A percentile compares a stretch with the other conserved stretches of the same genome.
phyloP scores from a whole-genome alignment of 2,797 vertebrate genomes.

The Danio aesculapii region DNA sequence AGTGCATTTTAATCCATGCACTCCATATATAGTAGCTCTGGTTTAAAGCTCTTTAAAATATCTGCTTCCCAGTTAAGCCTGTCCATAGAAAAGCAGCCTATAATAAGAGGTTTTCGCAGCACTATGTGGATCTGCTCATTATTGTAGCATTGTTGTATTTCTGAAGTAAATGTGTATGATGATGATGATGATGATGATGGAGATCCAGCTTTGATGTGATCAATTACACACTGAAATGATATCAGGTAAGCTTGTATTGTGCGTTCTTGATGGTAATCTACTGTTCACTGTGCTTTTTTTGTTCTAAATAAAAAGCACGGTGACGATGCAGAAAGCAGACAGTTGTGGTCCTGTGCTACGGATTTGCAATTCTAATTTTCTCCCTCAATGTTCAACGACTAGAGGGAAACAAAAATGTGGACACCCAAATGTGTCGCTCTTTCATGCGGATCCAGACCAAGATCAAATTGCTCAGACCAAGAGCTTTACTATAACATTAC shows the following conservation, averaged over 20 bases:
- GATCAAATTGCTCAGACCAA: background rate
- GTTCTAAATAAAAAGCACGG: background rate
- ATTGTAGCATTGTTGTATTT: background rate
- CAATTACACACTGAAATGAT: background rate
- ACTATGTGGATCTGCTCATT: background rate
- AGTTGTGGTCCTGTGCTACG: constrained; percentile 45
- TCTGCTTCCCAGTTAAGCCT: constrained; percentile 4
- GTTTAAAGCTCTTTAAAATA: constrained; percentile 27
- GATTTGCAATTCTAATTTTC: constrained; percentile 63
- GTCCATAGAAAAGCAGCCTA: background rate
- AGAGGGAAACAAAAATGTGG: constrained; percentile 28
- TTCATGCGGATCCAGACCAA: background rate
- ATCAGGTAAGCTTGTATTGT: background rate
- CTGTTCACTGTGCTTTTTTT: background rate
- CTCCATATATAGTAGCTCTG: constrained; percentile 11
- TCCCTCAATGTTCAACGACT: constrained; percentile 38
- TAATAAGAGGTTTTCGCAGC: background rate
- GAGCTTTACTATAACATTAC: background rate
- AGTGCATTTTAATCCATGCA: constrained; percentile 14
- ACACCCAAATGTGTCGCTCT: background rate
- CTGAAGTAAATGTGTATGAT: background rate
- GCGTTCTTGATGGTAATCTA: background rate
- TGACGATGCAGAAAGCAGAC: constrained; percentile 19
- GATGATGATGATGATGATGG: background rate
- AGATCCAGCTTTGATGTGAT: background rate